Percentiles rank a stretch among this genome's conserved stretches.
phyloP scores from a whole-genome alignment of 2,888 invertebrate genomes.

The Chesias legatella region DNA sequence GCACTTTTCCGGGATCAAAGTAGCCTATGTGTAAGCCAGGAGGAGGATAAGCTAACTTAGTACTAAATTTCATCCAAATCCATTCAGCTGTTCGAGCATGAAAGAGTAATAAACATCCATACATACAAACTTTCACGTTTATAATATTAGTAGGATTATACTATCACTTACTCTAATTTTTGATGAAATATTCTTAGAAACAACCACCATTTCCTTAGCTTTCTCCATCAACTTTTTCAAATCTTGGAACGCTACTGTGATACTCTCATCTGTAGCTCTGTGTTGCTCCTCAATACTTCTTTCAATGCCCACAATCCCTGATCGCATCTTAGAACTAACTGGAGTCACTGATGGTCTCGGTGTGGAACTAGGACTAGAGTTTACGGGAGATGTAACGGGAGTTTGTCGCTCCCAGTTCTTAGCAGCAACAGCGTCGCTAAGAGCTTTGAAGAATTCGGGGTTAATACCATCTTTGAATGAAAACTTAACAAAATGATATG shows the following conservation, averaged over 20 bases:
- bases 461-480: conserved; percentile 92
- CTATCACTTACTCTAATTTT: conserved; percentile 91
- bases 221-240: conserved; percentile 95
- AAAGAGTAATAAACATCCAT: too few relatives aligned
- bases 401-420: conserved; percentile 82
- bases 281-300: conserved; percentile 94
- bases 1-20: too few relatives aligned
- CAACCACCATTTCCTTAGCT: conserved; percentile 97
- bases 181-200: conserved; percentile 94
- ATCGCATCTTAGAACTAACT: conserved; percentile 84
- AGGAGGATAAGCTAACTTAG: too few relatives aligned
- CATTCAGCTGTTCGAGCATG: too few relatives aligned
- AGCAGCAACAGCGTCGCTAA: conserved; percentile 82
- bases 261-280: conserved; percentile 94
- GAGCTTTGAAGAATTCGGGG: conserved; percentile 80
- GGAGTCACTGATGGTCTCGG: conserved; percentile 45
- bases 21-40: too few relatives aligned
- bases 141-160: too few relatives aligned
- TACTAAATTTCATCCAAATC: too few relatives aligned
- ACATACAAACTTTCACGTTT: too few relatives aligned
- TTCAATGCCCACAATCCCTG: conserved; percentile 98
- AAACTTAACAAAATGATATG: conserved; percentile 87
- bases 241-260: conserved; percentile 96
- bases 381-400: conserved; percentile 37
- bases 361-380: conserved; percentile 39